Percentiles rank a stretch among this genome's conserved stretches.
Conservation (phyloP, 2,113 vertebrate species). For the Nyctibius bracteatus region DNA sequence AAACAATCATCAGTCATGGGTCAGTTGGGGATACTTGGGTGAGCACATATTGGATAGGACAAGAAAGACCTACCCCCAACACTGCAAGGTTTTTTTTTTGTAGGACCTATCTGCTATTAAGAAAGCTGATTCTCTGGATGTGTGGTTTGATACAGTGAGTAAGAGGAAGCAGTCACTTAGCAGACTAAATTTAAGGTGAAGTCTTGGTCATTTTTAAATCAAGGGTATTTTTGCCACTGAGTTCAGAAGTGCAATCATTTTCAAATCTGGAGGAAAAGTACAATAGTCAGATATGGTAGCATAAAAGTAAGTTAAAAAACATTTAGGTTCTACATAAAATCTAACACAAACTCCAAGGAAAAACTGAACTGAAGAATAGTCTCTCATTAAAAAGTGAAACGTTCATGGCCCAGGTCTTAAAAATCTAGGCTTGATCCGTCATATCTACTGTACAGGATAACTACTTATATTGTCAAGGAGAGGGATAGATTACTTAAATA, state of each 20-base stretch:
- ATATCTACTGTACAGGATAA: neutral
- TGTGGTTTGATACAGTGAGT: neutral
- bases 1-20: neutral
- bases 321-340: neutral
- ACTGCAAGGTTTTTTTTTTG: neutral
- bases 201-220: neutral
- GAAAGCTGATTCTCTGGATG: neutral
- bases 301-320: neutral
- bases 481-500: neutral
- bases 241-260: neutral
- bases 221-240: neutral
- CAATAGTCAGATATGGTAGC: neutral
- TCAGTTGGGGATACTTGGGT: neutral
- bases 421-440: neutral
- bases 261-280: neutral
- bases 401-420: neutral
- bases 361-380: neutral
- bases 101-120: neutral
- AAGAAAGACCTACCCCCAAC: neutral
- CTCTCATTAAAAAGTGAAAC: neutral
- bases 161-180: neutral
- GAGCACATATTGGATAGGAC: neutral
- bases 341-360: neutral
- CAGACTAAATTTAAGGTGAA: neutral
- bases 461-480: neutral